Base-by-base conservation (phyloP, 2,113 vertebrate genomes). In the Lethenteron reissneri region DNA sequence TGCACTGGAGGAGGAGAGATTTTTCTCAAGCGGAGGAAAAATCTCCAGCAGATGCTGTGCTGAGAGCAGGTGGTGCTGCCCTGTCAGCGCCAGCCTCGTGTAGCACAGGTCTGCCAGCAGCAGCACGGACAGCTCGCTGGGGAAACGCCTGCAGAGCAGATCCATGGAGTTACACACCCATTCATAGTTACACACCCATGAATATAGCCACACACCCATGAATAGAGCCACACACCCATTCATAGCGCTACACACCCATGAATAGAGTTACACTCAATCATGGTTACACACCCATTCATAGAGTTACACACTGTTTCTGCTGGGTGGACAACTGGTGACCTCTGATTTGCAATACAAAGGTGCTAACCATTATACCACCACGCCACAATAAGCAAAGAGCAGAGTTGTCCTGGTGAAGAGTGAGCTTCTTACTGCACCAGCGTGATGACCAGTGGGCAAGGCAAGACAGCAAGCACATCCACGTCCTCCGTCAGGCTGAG, bases 101-200 rank as follows among this genome's bases (percentile, higher is more conserved):
- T 87, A 92, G 79, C 90, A 96, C 72, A 97, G 83, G 79, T 97
- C 92, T 64, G 82, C 87, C 15, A 99, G 77, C 72, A 96, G 79
- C 80, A 99, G 76, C 0, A 78, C 85, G 14, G 89, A 90, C 2
- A 82, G 82, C 41, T 41, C 71, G 95, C 86, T 14, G 79, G 77
- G 21, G 90, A 89, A 72, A 41, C 41, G 41, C 41, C 41, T 41
- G 41, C 5, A 41, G 41, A 41, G 41, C 41, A 41, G 41, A 41
- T 41, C 41, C 41, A 64, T 8, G 60, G 60, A 64, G 14, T 14
- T 14, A 14, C 3, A 64, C 17, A 19, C 14, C 14, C 17, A 19
- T 64, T 15, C 17, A 64, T 6, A 64, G 14, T 14, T 64, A 64
- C 60, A 64, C 60, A 64, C 60, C 4, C 60, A 64, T 19, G 3